Evolutionary conservation across 2,797 vertebrate genomes (phyloP).

Genomic region (Chelmon rostratus): DNA sequence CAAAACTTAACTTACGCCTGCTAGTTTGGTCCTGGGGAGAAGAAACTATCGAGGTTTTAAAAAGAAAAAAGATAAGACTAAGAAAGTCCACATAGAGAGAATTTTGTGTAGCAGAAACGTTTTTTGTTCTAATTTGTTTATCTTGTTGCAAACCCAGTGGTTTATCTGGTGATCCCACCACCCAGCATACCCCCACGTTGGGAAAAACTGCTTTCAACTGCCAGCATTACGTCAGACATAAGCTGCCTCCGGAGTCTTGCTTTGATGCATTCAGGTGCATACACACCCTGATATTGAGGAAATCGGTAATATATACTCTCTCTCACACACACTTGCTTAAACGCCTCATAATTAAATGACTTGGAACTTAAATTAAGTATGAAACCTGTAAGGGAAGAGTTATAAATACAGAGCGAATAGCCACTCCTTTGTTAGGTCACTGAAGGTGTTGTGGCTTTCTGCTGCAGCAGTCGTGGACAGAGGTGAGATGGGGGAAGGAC

Average conservation of each 20-base stretch:
- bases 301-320: background rate
- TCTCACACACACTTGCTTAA: slow-evolving; percentile 4
- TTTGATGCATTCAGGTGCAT: background rate
- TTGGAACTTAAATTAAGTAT: slow-evolving; percentile 65
- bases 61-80: too few relatives aligned
- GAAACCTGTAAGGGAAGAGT: slow-evolving; percentile 62
- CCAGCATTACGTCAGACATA: background rate
- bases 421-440: slow-evolving; percentile 90
- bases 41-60: too few relatives aligned
- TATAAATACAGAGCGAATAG: slow-evolving; percentile 79
- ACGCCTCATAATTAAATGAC: slow-evolving; percentile 76
- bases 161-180: background rate
- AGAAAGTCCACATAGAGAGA: background rate
- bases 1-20: too few relatives aligned
- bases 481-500: slow-evolving; percentile 80
- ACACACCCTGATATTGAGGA: background rate
- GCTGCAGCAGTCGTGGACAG: slow-evolving; percentile 69
- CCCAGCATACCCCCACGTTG: background rate
- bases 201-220: background rate
- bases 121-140: background rate
- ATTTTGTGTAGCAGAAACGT: background rate
- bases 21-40: too few relatives aligned
- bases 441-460: slow-evolving; percentile 90
- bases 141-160: rapidly evolving
- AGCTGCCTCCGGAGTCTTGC: background rate